Percentiles rank a stretch among this genome's conserved stretches.
Conservation (phyloP, 2,797 vertebrate species). For the Gambusia yucatana region DNA sequence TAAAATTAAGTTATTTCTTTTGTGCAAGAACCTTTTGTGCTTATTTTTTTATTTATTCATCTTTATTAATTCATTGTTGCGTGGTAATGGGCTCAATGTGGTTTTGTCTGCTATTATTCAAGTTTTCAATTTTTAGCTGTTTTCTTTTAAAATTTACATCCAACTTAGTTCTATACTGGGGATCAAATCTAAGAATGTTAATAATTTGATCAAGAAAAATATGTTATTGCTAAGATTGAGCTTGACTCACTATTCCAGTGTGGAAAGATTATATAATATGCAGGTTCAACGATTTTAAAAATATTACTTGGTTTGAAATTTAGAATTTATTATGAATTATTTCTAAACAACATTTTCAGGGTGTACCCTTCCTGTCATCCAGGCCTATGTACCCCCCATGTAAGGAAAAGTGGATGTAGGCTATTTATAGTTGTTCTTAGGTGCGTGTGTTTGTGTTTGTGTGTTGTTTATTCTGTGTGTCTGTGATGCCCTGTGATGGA, state of each 20-base stretch:
- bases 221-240: background rate
- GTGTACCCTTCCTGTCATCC: background rate
- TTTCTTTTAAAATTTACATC: background rate
- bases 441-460: background rate
- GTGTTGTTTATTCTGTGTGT: too few species aligned
- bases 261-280: too few species aligned
- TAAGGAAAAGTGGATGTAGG: too few species aligned
- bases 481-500: too few species aligned
- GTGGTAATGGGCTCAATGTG: constrained; percentile 18
- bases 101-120: constrained; percentile 24
- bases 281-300: background rate
- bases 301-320: background rate
- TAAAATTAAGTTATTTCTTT: constrained; percentile 19
- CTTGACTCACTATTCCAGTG: background rate
- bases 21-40: constrained; percentile 27
- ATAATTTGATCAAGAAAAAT: background rate
- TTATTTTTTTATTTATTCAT: constrained; percentile 42
- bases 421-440: background rate
- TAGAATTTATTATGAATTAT: background rate
- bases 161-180: background rate
- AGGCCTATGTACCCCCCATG: too few species aligned
- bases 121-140: constrained; percentile 1
- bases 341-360: background rate
- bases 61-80: constrained; percentile 39
- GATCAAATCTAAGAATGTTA: background rate